Base-by-base conservation (phyloP, 2,888 invertebrate genomes). In the Camptogramma bilineatum region DNA sequence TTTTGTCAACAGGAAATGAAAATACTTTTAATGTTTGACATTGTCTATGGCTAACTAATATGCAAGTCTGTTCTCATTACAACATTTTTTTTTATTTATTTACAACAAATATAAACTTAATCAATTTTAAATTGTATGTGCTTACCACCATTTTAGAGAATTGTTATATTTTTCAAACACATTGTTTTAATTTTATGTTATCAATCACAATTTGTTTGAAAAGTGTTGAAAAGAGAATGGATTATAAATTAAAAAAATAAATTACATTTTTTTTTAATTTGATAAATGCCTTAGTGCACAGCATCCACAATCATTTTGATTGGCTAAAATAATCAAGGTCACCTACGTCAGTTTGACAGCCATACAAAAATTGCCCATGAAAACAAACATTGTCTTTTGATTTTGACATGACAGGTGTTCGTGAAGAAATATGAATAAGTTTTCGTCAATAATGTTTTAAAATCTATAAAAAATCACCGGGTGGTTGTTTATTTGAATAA, bases 351-450 rank as follows among this genome's bases (percentile, higher is more conserved):
- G 17, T 16, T 39, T 50, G 56, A 56, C 56, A 56, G 34, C 16
- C 1, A 34, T 44, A 0, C 48, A n/a, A 16, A 18, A 2, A 16
- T 34, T 52, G 18, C 18, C 42, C 59, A 48, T 16, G 55, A 52
- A 42, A 62, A 60, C 57, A 44, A 62, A 60, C 57, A 44, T 52
- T 44, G 52, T 73, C 67, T 79, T 83, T 84, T 85, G n/a, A n/a
- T n/a, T n/a, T n/a, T n/a, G n/a, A n/a, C n/a, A n/a, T n/a, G 84
- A 83, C 83, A 85, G 79, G 71, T 76, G 76, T 69, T 75, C 73
- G 81, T 81, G 83, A 79, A 80, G 80, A 81, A 77, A 46, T 80
- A 83, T 79, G 84, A 83, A 81, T 83, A 81, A 72, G 76, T 79
- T 84, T 84, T 80, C 71, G 67, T 78, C 77, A 74, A 81, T 81